A percentile compares a stretch with the other conserved stretches of the same genome.
Conservation (phyloP, 2,888 invertebrate genomes). For the Bellardia bayeri region DNA sequence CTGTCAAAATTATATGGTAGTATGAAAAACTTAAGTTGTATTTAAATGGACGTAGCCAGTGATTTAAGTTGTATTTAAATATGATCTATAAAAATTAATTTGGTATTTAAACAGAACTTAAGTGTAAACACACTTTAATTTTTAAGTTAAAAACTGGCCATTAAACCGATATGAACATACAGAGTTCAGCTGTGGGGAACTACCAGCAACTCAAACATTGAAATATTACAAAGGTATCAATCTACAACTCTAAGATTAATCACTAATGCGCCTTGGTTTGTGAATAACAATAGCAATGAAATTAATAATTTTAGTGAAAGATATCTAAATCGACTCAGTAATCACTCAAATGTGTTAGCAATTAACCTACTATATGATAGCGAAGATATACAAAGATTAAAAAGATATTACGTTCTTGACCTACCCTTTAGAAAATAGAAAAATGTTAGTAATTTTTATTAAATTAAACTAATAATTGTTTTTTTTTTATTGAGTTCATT, state of each 20-base stretch:
- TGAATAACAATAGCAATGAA: background rate
- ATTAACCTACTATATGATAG: too few relatives aligned
- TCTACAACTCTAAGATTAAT: conserved; percentile 3
- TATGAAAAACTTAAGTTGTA: too few relatives aligned
- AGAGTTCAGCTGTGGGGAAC: conserved; percentile 3
- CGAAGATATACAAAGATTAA: too few relatives aligned
- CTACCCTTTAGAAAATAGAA: background rate
- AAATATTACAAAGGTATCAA: background rate
- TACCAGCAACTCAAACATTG: background rate
- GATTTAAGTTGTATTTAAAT: too few relatives aligned
- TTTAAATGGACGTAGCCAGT: too few relatives aligned
- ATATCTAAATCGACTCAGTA: background rate
- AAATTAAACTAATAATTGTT: background rate
- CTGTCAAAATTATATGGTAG: too few relatives aligned
- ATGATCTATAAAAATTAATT: too few relatives aligned
- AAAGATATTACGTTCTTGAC: background rate
- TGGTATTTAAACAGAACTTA: too few relatives aligned
- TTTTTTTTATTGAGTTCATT: conserved; percentile 4
- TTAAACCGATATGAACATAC: background rate
- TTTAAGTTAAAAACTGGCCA: too few relatives aligned
- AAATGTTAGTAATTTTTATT: background rate
- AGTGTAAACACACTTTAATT: too few relatives aligned
- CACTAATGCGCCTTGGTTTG: background rate
- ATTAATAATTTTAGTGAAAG: background rate
- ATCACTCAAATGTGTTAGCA: too few relatives aligned